These are phyloP conservation scores for Cavia aperea DNA, from an alignment of 2,113 vertebrate species.

Conservation along the genomic window DNA sequence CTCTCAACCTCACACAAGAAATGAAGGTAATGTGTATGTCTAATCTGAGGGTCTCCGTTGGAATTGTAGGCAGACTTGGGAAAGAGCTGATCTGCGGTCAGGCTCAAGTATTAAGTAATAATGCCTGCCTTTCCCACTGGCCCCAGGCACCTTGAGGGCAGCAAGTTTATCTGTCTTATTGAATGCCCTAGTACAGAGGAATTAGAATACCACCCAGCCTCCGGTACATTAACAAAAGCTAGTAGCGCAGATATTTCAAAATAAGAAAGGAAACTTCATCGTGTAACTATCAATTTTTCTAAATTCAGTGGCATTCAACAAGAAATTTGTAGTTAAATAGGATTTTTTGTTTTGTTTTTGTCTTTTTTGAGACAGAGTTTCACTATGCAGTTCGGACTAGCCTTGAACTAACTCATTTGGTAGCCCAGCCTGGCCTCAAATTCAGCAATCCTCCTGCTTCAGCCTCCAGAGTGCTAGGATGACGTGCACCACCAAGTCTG, in stretches of 20 bases:
- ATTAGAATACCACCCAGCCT: not conserved
- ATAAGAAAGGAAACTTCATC: conserved; percentile 7
- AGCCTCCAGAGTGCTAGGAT: too few relatives aligned
- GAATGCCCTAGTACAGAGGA: not conserved
- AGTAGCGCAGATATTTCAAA: not conserved
- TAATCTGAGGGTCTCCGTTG: not conserved
- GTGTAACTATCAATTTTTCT: not conserved
- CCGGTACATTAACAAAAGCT: not conserved
- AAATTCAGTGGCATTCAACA: not conserved
- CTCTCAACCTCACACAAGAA: conserved; percentile 5
- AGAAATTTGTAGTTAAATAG: too few relatives aligned
- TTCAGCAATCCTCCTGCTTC: too few relatives aligned
- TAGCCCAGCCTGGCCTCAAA: too few relatives aligned
- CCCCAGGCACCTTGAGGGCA: not conserved
- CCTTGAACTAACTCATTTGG: too few relatives aligned
- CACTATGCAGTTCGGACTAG: too few relatives aligned
- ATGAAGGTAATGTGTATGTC: conserved; percentile 22
- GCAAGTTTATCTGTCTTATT: not conserved
- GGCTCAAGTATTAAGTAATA: conserved; percentile 14
- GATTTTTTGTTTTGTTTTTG: too few relatives aligned
- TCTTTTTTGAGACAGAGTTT: too few relatives aligned
- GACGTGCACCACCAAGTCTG: too few relatives aligned
- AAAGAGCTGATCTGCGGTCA: conserved; percentile 12
- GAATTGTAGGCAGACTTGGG: conserved; percentile 17
- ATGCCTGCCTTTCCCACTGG: not conserved